These are phyloP conservation scores for Laterallus jamaicensis DNA, from an alignment of 2,113 vertebrate species.

Conservation along the genomic window DNA sequence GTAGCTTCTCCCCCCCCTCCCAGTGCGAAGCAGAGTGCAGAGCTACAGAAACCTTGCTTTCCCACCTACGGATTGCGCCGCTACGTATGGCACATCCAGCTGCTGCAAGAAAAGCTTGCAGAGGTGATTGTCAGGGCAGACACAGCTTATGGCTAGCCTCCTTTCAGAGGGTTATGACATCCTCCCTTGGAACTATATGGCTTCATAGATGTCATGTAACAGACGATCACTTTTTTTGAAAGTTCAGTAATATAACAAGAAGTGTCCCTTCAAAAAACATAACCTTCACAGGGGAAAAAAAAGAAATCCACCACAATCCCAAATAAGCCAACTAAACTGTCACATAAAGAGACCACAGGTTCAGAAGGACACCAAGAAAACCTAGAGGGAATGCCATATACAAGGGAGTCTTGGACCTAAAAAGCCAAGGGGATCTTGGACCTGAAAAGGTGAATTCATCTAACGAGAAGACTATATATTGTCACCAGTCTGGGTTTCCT, in stretches of 20 bases:
- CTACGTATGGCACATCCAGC: accelerated
- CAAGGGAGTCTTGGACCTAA: background rate
- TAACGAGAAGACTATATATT: background rate
- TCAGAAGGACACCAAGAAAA: background rate
- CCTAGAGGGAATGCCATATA: background rate
- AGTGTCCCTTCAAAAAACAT: accelerated
- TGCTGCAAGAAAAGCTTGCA: background rate
- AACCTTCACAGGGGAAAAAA: background rate
- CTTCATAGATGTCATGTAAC: background rate
- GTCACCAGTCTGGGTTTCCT: background rate
- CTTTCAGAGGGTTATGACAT: background rate
- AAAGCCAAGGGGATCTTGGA: background rate
- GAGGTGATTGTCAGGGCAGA: background rate
- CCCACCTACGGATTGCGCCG: background rate
- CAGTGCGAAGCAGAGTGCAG: background rate
- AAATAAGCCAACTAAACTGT: background rate
- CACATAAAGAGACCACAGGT: background rate
- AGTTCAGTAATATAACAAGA: background rate
- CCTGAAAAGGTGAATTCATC: background rate
- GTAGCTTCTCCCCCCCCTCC: background rate
- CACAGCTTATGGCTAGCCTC: background rate
- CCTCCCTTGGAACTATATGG: background rate
- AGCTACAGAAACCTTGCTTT: background rate
- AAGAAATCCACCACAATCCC: background rate
- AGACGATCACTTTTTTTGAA: background rate